Percentiles rank a stretch among this genome's conserved stretches.
phyloP scores from a whole-genome alignment of 2,888 invertebrate species.

The Eupithecia centaureata region DNA sequence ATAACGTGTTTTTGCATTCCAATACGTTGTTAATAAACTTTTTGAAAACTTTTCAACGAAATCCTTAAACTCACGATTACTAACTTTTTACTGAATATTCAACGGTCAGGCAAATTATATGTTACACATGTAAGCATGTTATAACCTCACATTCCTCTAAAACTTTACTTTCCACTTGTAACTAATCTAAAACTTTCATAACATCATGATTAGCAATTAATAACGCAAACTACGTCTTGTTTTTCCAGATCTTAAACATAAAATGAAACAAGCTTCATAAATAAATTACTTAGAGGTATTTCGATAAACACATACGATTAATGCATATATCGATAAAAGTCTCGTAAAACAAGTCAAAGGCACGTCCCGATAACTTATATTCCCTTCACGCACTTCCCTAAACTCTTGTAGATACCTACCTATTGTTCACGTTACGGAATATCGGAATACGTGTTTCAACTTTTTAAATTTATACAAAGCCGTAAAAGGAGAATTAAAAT shows the following conservation, averaged over 20 bases:
- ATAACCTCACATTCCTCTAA: not conserved
- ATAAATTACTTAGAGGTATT: constrained; percentile 19
- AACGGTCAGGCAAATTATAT: not conserved
- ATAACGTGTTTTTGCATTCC: constrained; percentile 1
- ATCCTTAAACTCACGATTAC: not conserved
- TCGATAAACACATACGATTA: not conserved
- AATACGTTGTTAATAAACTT: not conserved
- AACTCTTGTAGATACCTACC: constrained; percentile 62
- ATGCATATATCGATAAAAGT: constrained; percentile 43
- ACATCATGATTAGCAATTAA: not conserved
- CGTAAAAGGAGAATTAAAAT: constrained; percentile 44
- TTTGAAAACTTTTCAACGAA: not conserved
- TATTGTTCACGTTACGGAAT: constrained; percentile 64
- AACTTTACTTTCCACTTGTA: not conserved
- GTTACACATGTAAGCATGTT: not conserved
- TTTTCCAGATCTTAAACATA: not conserved
- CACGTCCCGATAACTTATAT: constrained; percentile 57
- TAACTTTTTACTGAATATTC: not conserved
- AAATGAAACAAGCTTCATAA: constrained; percentile 17
- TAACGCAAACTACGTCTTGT: not conserved
- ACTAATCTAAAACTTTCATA: not conserved
- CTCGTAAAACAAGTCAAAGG: constrained; percentile 22
- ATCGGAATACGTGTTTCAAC: constrained; percentile 45
- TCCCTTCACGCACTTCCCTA: constrained; percentile 81
- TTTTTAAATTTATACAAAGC: constrained; percentile 44